Conservation (phyloP, 2,797 vertebrate species). For the Eleutherodactylus coqui region DNA sequence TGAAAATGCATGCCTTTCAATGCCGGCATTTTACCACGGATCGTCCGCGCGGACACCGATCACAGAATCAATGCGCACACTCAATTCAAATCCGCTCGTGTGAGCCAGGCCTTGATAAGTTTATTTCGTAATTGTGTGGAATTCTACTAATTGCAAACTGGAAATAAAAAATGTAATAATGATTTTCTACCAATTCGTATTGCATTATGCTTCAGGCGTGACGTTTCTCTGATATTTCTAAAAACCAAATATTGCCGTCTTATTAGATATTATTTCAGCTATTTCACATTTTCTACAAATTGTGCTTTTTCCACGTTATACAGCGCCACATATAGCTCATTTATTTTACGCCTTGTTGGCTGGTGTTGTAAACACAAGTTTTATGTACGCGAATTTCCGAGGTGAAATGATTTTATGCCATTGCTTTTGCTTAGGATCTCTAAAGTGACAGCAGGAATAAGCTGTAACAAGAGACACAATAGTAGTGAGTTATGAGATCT, state of each 20-base stretch:
- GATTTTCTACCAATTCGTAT: not conserved
- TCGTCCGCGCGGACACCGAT: too few relatives aligned
- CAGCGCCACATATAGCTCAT: constrained; percentile 23
- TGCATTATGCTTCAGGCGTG: not conserved
- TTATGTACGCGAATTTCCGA: constrained; percentile 38
- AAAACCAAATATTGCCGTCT: not conserved
- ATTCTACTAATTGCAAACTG: not conserved
- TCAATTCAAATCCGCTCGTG: too few relatives aligned
- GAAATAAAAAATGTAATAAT: not conserved
- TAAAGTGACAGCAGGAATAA: constrained; percentile 51
- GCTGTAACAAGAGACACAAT: constrained; percentile 53
- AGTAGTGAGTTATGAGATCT: constrained; percentile 53
- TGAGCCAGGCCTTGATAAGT: too few relatives aligned
- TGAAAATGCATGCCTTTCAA: too few relatives aligned
- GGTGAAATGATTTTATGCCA: constrained; percentile 42
- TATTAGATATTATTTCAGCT: not conserved
- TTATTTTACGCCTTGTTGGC: constrained; percentile 50
- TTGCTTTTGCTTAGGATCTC: constrained; percentile 37
- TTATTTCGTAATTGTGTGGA: too few relatives aligned
- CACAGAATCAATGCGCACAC: too few relatives aligned
- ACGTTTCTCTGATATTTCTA: not conserved
- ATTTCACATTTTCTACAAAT: not conserved
- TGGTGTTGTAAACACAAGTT: constrained; percentile 37
- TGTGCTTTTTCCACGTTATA: not conserved
- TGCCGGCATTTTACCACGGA: too few relatives aligned